Evolutionary conservation across 2,888 invertebrate species (phyloP).

Genomic region (Syrphus vitripennis): DNA sequence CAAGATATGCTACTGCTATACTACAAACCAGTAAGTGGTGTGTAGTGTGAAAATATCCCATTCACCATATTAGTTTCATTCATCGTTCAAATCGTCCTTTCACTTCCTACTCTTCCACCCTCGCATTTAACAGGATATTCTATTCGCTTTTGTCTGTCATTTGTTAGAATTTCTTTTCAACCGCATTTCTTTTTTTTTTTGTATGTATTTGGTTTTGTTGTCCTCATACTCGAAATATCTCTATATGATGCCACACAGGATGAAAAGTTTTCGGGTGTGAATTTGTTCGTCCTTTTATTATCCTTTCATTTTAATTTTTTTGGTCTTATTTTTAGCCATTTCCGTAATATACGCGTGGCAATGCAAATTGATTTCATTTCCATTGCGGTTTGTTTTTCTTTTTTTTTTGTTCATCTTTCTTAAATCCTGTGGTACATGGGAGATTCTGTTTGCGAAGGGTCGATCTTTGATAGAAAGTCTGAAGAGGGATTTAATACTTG

Average conservation of each 20-base stretch:
- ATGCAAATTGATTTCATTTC: constrained; percentile 68
- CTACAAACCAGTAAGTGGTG: constrained; percentile 38
- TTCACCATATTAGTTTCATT: constrained; percentile 66
- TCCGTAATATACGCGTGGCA: constrained; percentile 43
- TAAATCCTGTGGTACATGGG: neutral
- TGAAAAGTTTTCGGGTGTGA: constrained; percentile 45
- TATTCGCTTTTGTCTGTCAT: constrained; percentile 50
- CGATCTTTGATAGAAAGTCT: constrained; percentile 44
- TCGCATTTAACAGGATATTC: constrained; percentile 26
- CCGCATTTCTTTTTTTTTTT: constrained; percentile 34
- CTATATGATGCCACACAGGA: neutral
- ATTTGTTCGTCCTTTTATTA: constrained; percentile 63
- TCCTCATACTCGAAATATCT: neutral
- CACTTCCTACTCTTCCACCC: constrained; percentile 12
- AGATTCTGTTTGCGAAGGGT: neutral
- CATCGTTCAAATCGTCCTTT: constrained; percentile 12
- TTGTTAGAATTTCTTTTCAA: constrained; percentile 62
- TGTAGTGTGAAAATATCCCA: constrained; percentile 68
- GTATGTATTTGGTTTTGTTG: neutral
- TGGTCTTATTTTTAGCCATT: neutral
- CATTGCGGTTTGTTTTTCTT: constrained; percentile 50
- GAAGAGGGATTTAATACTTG: constrained; percentile 6
- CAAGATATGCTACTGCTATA: constrained; percentile 1
- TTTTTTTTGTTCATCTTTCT: neutral
- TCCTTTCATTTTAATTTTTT: constrained; percentile 29